Percentiles rank a stretch among this genome's conserved stretches.
These are phyloP conservation scores for Boloria euphrosyne DNA, from an alignment of 2,888 invertebrate species.

Conservation along the genomic window DNA sequence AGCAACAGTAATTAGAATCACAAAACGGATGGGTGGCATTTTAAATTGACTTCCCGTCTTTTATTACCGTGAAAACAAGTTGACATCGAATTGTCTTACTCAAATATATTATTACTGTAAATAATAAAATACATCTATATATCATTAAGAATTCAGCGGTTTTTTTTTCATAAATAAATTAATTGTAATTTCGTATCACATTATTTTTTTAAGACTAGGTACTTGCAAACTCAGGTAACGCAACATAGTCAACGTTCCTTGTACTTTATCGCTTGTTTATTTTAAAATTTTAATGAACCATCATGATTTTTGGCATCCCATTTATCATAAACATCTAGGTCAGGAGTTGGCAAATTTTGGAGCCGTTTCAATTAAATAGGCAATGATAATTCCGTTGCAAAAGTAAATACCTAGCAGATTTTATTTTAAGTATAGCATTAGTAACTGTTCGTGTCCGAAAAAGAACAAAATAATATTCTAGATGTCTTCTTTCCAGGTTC, in stretches of 20 bases:
- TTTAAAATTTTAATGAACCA: constrained; percentile 35
- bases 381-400: constrained; percentile 25
- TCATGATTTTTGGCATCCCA: constrained; percentile 34
- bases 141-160: neutral
- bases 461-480: no score
- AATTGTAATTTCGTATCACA: no score
- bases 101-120: neutral
- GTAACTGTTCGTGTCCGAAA: neutral
- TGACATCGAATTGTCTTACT: neutral
- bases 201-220: neutral
- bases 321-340: constrained; percentile 38
- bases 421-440: neutral
- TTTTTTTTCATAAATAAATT: no score
- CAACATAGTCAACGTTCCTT: constrained; percentile 15
- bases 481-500: constrained; percentile 54
- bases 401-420: constrained; percentile 11
- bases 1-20: neutral
- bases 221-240: neutral
- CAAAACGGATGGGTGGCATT: constrained; percentile 1
- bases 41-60: neutral
- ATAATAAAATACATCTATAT: neutral
- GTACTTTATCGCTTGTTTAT: constrained; percentile 24
- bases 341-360: constrained; percentile 33
- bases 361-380: constrained; percentile 34
- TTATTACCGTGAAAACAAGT: constrained; percentile 2